phyloP scores from a whole-genome alignment of 2,797 vertebrate genomes.

The Malurus leucopterus region DNA sequence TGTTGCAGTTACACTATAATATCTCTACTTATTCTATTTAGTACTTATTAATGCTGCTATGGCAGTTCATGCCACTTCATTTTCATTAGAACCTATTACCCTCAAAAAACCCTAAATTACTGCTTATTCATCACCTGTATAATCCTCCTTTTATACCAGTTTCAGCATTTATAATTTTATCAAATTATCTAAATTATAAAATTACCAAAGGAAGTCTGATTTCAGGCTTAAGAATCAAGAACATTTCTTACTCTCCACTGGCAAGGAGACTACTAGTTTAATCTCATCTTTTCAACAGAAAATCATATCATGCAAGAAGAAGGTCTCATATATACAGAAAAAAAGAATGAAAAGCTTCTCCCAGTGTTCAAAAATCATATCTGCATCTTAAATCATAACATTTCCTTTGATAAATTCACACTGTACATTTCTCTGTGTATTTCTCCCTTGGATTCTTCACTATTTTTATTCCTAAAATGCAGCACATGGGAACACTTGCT shows the following conservation, averaged over 20 bases:
- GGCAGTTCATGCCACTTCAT: neutral
- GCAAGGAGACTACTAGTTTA: neutral
- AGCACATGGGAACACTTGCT: neutral
- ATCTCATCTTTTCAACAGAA: neutral
- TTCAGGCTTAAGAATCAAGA: neutral
- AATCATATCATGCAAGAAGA: neutral
- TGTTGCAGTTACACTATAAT: neutral
- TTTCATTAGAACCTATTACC: neutral
- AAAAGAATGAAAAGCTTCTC: neutral
- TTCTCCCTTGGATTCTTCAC: neutral
- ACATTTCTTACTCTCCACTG: neutral
- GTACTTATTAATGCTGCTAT: neutral
- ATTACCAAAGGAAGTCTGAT: neutral
- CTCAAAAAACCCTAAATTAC: neutral
- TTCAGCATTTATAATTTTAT: neutral
- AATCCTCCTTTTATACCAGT: neutral
- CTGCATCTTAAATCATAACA: neutral
- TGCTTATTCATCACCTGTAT: neutral
- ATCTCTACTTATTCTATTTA: neutral
- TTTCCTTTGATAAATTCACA: neutral
- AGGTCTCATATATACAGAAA: neutral
- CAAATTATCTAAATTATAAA: neutral
- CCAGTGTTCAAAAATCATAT: neutral
- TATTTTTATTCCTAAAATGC: neutral
- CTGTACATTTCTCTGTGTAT: neutral